Base-by-base conservation (phyloP, 1,140 invertebrate species). In the Trichonephila clavata region DNA sequence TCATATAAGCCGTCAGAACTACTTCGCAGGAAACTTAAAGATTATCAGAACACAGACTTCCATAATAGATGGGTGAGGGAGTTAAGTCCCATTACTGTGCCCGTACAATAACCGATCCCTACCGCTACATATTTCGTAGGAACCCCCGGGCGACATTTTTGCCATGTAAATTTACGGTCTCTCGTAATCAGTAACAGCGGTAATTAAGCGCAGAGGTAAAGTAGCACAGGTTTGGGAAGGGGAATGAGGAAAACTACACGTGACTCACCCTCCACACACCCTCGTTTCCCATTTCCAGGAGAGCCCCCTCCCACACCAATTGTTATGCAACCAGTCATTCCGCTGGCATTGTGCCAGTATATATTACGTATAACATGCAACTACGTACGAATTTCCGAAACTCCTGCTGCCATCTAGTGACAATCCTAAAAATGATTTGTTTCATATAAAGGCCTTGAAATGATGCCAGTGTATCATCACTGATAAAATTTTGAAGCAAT, bases 161-260 rank as follows among this genome's bases (percentile, higher is more conserved):
- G 89, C 89, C 89, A 90, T 61, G 89, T 61, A 90, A 90, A 90
- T 81, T 90, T 90, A 90, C 65, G 89, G 71, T 43, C 65, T 39
- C 80, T 92, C 90, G 81, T 84, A 92, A 84, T 83, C 90, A 92
- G 90, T 27, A 92, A 84, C 80, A 84, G 90, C 60, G 32, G 90
- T 92, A 92, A 92, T 92, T 92, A 92, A 92, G 61, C 81, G 71
- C 65, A 71, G 89, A 92, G 90, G 90, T 92, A 68, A 92, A 84
- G 77, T 92, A 84, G 27, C 24, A 32, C 57, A 84, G 60, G 90
- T 84, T 50, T n/a, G 80, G 27, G n/a, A 39, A 68, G 71, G 89
- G 39, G 68, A 32, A 50, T 50, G 50, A 50, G 50, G 50, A 50
- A 50, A 50, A 50, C 24, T 60, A 32, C 90, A 92, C 90, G 90